Conservation (phyloP, 2,888 invertebrate genomes). For the Chaitophorus viminalis region DNA sequence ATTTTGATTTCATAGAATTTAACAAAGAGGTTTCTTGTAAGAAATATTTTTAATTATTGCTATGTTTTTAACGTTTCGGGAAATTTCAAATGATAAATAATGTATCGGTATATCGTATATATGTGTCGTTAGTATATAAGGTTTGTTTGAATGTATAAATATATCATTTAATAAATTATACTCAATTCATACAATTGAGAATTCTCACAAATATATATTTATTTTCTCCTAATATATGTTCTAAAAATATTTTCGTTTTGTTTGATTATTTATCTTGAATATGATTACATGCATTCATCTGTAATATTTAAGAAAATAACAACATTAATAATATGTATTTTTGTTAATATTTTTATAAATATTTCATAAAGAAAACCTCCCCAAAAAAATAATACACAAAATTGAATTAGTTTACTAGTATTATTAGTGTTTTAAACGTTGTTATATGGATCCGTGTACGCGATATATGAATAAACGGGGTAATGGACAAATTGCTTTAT, state of each 20-base stretch:
- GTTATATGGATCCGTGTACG: not conserved
- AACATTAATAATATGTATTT: not conserved
- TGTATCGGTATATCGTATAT: too few species aligned
- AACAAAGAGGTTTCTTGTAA: too few species aligned
- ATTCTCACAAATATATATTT: not conserved
- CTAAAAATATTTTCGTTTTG: not conserved
- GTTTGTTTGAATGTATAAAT: too few species aligned
- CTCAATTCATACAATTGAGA: too few species aligned
- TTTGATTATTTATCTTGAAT: not conserved
- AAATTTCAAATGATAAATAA: too few species aligned
- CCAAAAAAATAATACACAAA: not conserved
- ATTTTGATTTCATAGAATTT: too few species aligned
- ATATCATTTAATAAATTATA: too few species aligned
- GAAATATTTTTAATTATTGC: too few species aligned
- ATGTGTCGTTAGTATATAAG: too few species aligned
- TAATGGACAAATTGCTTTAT: slow-evolving; percentile 59
- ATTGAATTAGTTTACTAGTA: not conserved
- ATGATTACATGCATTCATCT: not conserved
- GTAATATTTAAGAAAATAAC: not conserved
- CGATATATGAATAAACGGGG: not conserved
- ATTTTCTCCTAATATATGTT: not conserved
- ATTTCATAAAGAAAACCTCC: too few species aligned
- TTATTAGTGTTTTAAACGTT: slow-evolving; percentile 28
- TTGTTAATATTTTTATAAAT: not conserved
- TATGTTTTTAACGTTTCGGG: too few species aligned